phyloP scores from a whole-genome alignment of 2,113 vertebrate species.

The Entelurus aequoreus region DNA sequence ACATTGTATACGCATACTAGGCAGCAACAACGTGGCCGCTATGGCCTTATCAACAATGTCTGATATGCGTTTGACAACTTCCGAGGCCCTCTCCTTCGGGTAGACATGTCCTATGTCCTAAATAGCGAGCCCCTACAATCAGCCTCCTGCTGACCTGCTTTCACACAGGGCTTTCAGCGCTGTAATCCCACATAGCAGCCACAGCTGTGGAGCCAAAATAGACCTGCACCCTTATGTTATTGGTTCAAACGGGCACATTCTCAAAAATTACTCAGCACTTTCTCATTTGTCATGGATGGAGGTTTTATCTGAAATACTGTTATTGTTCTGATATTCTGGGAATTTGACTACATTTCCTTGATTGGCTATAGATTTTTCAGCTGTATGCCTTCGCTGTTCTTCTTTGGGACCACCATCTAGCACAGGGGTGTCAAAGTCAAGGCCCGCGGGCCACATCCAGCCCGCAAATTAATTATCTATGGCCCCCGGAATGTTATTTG shows the following conservation, averaged over 20 bases:
- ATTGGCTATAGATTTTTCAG: too few relatives aligned
- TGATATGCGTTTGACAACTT: slow-evolving; percentile 27
- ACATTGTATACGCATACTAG: slow-evolving; percentile 2
- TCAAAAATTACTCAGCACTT: slow-evolving; percentile 56
- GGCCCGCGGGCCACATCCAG: too few relatives aligned
- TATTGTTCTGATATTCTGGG: too few relatives aligned
- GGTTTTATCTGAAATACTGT: background rate
- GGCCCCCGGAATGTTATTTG: too few relatives aligned
- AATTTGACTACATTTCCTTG: too few relatives aligned
- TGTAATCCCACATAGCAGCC: slow-evolving; percentile 53
- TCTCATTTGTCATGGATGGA: slow-evolving; percentile 6
- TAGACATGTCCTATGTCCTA: slow-evolving; percentile 45
- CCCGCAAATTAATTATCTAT: too few relatives aligned
- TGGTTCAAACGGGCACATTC: slow-evolving; percentile 42
- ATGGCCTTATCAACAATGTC: slow-evolving; percentile 20
- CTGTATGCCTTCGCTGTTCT: too few relatives aligned
- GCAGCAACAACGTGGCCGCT: too few relatives aligned
- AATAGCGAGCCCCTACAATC: slow-evolving; percentile 52
- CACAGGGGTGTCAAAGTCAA: too few relatives aligned
- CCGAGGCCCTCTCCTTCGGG: slow-evolving; percentile 22
- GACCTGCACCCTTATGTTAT: slow-evolving; percentile 45
- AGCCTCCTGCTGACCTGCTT: slow-evolving; percentile 60
- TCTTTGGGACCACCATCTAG: too few relatives aligned
- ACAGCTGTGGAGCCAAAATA: slow-evolving; percentile 70
- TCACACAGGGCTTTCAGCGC: slow-evolving; percentile 57